Conservation (phyloP, 2,888 invertebrate species). For the Odiellus spinosus region DNA sequence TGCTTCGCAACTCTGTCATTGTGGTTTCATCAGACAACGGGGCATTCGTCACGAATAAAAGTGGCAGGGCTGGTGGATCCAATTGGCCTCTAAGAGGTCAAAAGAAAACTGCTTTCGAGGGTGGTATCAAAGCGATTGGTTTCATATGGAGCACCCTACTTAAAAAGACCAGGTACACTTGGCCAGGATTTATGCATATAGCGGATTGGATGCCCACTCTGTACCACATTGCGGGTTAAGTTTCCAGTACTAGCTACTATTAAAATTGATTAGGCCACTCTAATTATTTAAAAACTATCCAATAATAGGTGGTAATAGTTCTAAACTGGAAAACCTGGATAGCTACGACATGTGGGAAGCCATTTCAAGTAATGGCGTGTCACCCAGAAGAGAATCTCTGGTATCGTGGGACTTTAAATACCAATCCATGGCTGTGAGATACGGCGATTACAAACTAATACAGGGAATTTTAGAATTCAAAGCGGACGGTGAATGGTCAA, state of each 20-base stretch:
- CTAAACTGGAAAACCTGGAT: conserved; percentile 1
- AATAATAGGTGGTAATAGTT: neutral
- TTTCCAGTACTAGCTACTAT: too few relatives aligned
- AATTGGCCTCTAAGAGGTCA: conserved; percentile 39
- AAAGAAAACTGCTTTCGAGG: conserved; percentile 65
- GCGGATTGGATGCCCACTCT: conserved; percentile 33
- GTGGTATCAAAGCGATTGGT: conserved; percentile 66
- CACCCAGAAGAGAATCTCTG: conserved; percentile 43
- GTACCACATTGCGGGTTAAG: conserved; percentile 26
- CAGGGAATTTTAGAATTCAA: conserved; percentile 58
- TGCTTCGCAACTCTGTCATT: conserved; percentile 65
- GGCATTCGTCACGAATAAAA: conserved; percentile 33
- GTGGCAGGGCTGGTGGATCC: conserved; percentile 44
- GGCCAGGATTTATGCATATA: conserved; percentile 30
- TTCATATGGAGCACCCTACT: conserved; percentile 57
- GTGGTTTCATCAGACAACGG: conserved; percentile 81
- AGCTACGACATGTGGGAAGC: conserved; percentile 59
- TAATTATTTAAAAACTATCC: neutral
- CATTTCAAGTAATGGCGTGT: conserved; percentile 39
- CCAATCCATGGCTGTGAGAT: conserved; percentile 50
- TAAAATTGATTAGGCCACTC: too few relatives aligned
- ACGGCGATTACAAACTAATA: conserved; percentile 57
- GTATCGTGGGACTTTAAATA: conserved; percentile 62
- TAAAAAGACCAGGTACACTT: conserved; percentile 35
- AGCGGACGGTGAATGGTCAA: conserved; percentile 50